A percentile compares a stretch with the other conserved stretches of the same genome.
These are phyloP conservation scores for Megaceryle torquata DNA, from an alignment of 2,113 vertebrate genomes.

Conservation along the genomic window DNA sequence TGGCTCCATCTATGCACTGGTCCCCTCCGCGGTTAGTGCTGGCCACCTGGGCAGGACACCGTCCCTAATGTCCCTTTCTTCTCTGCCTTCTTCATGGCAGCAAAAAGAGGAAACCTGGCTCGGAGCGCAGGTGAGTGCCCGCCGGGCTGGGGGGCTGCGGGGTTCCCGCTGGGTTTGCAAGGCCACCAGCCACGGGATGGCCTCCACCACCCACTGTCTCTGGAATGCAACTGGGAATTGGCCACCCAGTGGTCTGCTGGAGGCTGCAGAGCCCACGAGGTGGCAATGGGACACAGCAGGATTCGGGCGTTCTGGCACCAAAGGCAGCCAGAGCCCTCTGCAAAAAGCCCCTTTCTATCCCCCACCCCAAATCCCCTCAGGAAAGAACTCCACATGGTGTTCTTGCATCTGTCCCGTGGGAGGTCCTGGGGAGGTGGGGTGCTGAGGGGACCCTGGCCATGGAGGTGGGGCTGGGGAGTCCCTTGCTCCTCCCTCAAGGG, in stretches of 20 bases:
- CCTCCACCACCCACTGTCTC: background rate
- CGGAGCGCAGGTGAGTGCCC: constrained; percentile 75
- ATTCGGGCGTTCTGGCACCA: rapidly evolving
- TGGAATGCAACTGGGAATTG: background rate
- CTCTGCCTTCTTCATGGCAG: constrained; percentile 54
- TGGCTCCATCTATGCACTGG: rapidly evolving
- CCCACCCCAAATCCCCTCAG: background rate
- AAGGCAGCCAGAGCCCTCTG: background rate
- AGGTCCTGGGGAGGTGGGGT: background rate
- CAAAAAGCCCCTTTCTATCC: background rate
- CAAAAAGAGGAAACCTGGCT: constrained; percentile 81
- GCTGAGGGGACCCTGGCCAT: background rate
- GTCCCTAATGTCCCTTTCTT: constrained; percentile 47
- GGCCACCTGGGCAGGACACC: background rate
- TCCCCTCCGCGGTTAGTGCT: background rate
- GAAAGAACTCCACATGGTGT: background rate
- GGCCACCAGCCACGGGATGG: rapidly evolving
- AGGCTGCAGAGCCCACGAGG: background rate
- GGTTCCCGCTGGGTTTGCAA: background rate
- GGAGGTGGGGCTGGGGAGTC: background rate
- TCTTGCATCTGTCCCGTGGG: background rate
- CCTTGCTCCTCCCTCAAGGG: background rate
- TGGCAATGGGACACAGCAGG: background rate
- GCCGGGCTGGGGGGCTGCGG: background rate
- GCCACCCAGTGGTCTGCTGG: background rate